Evolutionary conservation across 2,888 invertebrate genomes (phyloP).

Genomic region (Dasypolia templi): DNA sequence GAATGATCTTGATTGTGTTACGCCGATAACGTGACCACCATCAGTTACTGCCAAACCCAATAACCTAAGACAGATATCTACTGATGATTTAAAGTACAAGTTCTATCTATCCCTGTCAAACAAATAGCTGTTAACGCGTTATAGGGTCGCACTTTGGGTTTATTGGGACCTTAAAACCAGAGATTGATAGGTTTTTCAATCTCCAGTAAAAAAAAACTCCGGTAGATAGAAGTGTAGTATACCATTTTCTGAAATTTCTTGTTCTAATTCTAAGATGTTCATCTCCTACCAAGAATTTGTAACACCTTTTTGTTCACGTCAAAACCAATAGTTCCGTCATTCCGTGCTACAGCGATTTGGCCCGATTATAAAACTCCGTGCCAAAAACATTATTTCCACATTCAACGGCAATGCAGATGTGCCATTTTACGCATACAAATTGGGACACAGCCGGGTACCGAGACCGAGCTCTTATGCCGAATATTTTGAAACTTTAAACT

Average conservation of each 20-base stretch:
- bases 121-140: too few relatives aligned
- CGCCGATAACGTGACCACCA: not conserved
- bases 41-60: too few relatives aligned
- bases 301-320: conserved; percentile 3
- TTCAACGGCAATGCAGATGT: conserved; percentile 87
- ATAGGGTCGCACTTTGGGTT: too few relatives aligned
- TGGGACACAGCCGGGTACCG: conserved; percentile 69
- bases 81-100: too few relatives aligned
- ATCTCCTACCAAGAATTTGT: not conserved
- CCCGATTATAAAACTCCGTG: conserved; percentile 78
- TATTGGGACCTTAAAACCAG: too few relatives aligned
- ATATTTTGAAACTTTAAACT: conserved; percentile 52
- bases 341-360: conserved; percentile 69
- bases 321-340: conserved; percentile 56
- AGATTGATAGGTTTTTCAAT: too few relatives aligned
- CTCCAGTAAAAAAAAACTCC: too few relatives aligned
- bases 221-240: too few relatives aligned
- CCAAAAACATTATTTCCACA: conserved; percentile 82
- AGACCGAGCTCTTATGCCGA: conserved; percentile 47
- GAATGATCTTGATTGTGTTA: not conserved
- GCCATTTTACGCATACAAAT: conserved; percentile 83
- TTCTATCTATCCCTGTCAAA: too few relatives aligned
- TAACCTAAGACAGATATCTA: too few relatives aligned
- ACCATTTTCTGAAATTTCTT: not conserved
- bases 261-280: not conserved